Evolutionary conservation across 2,888 invertebrate species (phyloP).

Genomic region (Lacanobia wlatinum): DNA sequence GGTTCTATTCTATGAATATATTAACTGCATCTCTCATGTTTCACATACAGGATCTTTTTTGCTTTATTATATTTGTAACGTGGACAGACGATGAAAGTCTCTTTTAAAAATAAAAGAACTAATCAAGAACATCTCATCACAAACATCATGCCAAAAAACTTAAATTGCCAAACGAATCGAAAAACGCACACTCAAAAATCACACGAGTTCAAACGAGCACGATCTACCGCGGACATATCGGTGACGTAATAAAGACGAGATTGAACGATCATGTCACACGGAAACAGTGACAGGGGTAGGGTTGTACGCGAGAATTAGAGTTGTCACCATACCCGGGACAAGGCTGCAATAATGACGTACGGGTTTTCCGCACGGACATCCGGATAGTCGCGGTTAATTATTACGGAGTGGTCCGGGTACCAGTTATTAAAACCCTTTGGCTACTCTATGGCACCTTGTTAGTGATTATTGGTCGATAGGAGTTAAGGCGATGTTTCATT

Average conservation of each 20-base stretch:
- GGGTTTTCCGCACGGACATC: slow-evolving; percentile 57
- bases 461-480: slow-evolving; percentile 37
- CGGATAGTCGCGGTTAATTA: slow-evolving; percentile 61
- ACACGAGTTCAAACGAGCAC: slow-evolving; percentile 1
- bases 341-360: slow-evolving; percentile 60
- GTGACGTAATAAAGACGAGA: slow-evolving; percentile 57
- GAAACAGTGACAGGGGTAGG: slow-evolving; percentile 59
- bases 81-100: too few species aligned
- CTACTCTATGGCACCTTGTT: slow-evolving; percentile 42
- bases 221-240: slow-evolving; percentile 10
- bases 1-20: too few species aligned
- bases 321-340: slow-evolving; percentile 53
- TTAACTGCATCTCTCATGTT: too few species aligned
- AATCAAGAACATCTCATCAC: background rate
- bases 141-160: background rate
- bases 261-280: slow-evolving; percentile 61
- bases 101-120: too few species aligned
- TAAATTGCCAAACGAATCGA: background rate
- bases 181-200: slow-evolving; percentile 38
- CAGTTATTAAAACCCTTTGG: slow-evolving; percentile 51
- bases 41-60: too few species aligned
- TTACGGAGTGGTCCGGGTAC: slow-evolving; percentile 32
- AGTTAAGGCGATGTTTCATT: slow-evolving; percentile 11
- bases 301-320: slow-evolving; percentile 57
- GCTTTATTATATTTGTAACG: too few species aligned